Percentiles rank a stretch among this genome's conserved stretches.
phyloP scores from a whole-genome alignment of 2,888 invertebrate genomes.

The Tridacna crocea region DNA sequence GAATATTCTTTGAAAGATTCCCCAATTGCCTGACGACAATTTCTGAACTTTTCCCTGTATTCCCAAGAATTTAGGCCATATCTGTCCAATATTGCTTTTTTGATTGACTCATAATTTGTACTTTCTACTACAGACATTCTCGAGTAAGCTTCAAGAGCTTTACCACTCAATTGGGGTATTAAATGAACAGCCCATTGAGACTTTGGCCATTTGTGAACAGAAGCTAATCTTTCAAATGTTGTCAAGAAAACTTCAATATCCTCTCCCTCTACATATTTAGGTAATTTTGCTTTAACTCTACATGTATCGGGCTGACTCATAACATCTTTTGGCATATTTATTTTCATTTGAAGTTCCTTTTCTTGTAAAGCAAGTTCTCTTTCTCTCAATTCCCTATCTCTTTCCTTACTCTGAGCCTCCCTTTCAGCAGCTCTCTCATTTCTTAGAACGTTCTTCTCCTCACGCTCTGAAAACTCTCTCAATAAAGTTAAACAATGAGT shows the following conservation, averaged over 20 bases:
- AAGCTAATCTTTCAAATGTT: constrained; percentile 7
- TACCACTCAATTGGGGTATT: constrained; percentile 8
- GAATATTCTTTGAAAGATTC: constrained; percentile 6
- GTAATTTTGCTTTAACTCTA: constrained; percentile 1
- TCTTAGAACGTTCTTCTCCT: background rate
- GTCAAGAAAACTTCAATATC: constrained; percentile 12
- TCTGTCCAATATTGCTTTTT: background rate
- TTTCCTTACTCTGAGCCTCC: constrained; percentile 1
- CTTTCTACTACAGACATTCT: background rate
- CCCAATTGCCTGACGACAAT: background rate
- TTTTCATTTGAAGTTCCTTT: background rate
- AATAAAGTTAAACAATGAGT: background rate
- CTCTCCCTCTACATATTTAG: background rate
- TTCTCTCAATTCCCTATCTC: background rate
- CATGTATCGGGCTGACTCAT: background rate
- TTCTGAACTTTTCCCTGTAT: constrained; percentile 5
- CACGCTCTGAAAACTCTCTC: background rate
- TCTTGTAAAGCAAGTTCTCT: background rate
- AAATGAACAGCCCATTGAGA: background rate
- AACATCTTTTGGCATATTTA: background rate
- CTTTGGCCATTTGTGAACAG: background rate
- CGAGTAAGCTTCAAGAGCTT: constrained; percentile 7
- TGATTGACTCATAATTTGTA: background rate
- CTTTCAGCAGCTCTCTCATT: constrained; percentile 11
- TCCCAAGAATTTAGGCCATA: constrained; percentile 5